Conservation (phyloP, 2,113 vertebrate species). For the Bettongia penicillata region DNA sequence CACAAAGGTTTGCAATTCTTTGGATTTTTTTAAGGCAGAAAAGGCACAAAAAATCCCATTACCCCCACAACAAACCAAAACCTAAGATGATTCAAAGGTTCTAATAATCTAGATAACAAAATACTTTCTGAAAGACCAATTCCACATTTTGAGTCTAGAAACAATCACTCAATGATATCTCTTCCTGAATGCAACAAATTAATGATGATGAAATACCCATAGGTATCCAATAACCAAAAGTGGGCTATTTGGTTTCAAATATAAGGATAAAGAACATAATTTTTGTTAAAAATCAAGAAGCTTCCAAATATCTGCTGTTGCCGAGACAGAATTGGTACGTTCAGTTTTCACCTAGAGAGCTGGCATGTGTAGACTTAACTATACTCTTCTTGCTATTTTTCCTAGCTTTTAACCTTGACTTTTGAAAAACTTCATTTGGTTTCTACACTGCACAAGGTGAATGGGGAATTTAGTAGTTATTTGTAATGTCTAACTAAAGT, state of each 20-base stretch:
- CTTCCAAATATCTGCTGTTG: neutral
- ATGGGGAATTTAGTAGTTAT: neutral
- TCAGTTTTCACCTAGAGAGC: neutral
- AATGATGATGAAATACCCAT: neutral
- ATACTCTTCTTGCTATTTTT: neutral
- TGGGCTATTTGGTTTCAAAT: neutral
- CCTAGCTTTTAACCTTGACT: neutral
- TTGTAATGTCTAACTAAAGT: neutral
- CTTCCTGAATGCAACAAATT: neutral
- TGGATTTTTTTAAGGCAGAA: slow-evolving; percentile 31
- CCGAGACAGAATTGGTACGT: slow-evolving; percentile 7
- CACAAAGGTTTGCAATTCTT: slow-evolving; percentile 51
- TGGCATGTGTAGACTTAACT: neutral
- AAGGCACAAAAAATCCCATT: neutral
- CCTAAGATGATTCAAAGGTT: slow-evolving; percentile 26
- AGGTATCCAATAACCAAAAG: neutral
- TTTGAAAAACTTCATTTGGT: neutral
- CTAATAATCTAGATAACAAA: slow-evolving; percentile 40
- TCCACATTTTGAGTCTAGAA: slow-evolving; percentile 8
- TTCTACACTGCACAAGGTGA: neutral
- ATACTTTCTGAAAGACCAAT: neutral
- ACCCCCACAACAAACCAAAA: too few species aligned
- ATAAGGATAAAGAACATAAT: neutral
- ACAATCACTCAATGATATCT: neutral
- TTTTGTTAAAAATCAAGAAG: neutral